These are phyloP conservation scores for Sciurus carolinensis DNA, from an alignment of 2,797 vertebrate genomes.

Conservation along the genomic window DNA sequence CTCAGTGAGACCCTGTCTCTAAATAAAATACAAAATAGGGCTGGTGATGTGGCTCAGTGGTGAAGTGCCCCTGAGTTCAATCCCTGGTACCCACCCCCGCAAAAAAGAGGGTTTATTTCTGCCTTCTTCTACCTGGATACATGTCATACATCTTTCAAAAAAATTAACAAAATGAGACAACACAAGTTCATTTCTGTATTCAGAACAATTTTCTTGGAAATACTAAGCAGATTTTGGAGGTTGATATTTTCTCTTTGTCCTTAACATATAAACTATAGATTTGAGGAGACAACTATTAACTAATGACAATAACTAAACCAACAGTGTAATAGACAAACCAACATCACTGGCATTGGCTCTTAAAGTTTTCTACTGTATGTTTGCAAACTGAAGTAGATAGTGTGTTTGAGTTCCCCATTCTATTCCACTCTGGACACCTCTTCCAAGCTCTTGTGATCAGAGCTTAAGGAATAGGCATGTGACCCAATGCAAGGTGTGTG, in stretches of 20 bases:
- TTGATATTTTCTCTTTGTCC: conserved; percentile 44
- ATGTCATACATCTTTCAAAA: neutral
- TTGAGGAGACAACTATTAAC: conserved; percentile 49
- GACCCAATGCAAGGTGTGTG: neutral
- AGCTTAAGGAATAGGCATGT: neutral
- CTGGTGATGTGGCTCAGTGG: too few species aligned
- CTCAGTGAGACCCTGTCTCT: too few species aligned
- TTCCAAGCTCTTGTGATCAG: neutral
- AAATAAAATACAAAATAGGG: too few species aligned
- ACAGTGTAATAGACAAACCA: conserved; percentile 22
- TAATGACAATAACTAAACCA: conserved; percentile 44
- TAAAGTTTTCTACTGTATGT: conserved; percentile 24
- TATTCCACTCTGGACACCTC: neutral
- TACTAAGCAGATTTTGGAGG: conserved; percentile 22
- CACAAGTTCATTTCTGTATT: neutral
- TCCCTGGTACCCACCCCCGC: too few species aligned
- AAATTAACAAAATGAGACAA: conserved; percentile 5
- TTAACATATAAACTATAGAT: neutral
- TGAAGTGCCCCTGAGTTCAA: too few species aligned
- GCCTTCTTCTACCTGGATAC: conserved; percentile 6
- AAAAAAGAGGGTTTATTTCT: neutral
- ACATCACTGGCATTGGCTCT: conserved; percentile 3
- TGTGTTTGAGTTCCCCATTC: neutral
- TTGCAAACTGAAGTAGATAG: conserved; percentile 54
- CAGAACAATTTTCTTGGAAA: conserved; percentile 22